phyloP scores from a whole-genome alignment of 2,888 invertebrate species.

The Holacanthella duospinosa region DNA sequence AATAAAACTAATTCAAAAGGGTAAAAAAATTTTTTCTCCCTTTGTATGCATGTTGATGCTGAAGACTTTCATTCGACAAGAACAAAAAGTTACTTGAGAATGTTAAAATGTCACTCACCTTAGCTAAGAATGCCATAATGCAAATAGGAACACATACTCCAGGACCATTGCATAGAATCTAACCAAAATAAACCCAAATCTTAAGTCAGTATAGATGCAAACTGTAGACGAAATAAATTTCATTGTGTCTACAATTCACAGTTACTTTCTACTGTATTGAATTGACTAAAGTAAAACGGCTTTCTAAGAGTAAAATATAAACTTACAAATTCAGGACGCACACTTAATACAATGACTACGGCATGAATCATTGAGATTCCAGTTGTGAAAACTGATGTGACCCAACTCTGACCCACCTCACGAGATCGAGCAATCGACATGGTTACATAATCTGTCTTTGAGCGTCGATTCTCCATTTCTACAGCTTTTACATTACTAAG shows the following conservation, averaged over 20 bases:
- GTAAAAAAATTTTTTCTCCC: too few species aligned
- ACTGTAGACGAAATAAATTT: too few species aligned
- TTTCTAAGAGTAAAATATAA: background rate
- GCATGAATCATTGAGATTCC: constrained; percentile 57
- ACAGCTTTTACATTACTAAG: constrained; percentile 61
- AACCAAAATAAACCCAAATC: constrained; percentile 15
- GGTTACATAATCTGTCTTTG: constrained; percentile 44
- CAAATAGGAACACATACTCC: constrained; percentile 93
- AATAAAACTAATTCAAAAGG: too few species aligned
- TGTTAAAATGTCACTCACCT: constrained; percentile 45
- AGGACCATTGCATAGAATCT: constrained; percentile 83
- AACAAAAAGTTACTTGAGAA: too few species aligned
- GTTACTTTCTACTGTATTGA: background rate
- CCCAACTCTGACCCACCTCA: constrained; percentile 74
- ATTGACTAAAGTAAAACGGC: background rate
- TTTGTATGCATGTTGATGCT: too few species aligned
- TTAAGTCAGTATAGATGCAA: constrained; percentile 24
- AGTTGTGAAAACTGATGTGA: constrained; percentile 68
- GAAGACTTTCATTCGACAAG: too few species aligned
- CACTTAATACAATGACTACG: constrained; percentile 56
- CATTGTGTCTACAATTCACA: too few species aligned
- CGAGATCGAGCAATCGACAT: constrained; percentile 68
- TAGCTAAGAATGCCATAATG: constrained; percentile 61
- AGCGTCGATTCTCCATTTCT: constrained; percentile 44
- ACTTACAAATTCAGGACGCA: constrained; percentile 58